Percentiles rank a stretch among this genome's conserved stretches.
phyloP scores from a whole-genome alignment of 2,113 vertebrate genomes.

The Oophaga pumilio region DNA sequence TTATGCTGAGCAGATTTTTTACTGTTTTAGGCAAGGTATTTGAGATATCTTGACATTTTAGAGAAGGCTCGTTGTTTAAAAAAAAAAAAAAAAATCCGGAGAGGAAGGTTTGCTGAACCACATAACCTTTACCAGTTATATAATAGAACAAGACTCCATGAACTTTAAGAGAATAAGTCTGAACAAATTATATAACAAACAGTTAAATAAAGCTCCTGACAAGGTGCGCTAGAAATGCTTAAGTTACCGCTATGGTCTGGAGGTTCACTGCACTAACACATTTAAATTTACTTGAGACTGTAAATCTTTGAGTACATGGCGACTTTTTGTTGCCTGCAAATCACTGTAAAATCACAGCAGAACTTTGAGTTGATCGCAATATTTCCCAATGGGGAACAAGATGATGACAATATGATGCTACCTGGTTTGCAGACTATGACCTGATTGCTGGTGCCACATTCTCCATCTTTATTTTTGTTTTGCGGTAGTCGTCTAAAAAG shows the following conservation, averaged over 20 bases:
- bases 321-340: too few relatives aligned
- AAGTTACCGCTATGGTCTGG: not conserved
- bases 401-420: too few relatives aligned
- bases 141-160: slow-evolving; percentile 7
- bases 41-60: slow-evolving; percentile 39
- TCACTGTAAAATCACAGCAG: too few relatives aligned
- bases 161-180: slow-evolving; percentile 18
- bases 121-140: slow-evolving; percentile 32
- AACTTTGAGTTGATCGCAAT: too few relatives aligned
- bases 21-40: slow-evolving; percentile 24
- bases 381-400: too few relatives aligned
- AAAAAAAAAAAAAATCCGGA: slow-evolving; percentile 2
- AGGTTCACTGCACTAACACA: not conserved
- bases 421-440: too few relatives aligned
- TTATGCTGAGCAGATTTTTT: slow-evolving; percentile 22
- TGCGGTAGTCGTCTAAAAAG: too few relatives aligned
- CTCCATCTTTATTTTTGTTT: too few relatives aligned
- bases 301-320: too few relatives aligned
- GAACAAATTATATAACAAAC: not conserved
- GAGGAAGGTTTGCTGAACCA: slow-evolving; percentile 35
- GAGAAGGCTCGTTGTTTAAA: slow-evolving; percentile 26
- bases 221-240: not conserved
- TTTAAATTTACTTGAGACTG: too few relatives aligned
- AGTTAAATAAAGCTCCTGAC: not conserved
- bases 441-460: too few relatives aligned